These are phyloP conservation scores for Pyrocoelia pectoralis DNA, from an alignment of 2,888 invertebrate genomes.

Conservation along the genomic window DNA sequence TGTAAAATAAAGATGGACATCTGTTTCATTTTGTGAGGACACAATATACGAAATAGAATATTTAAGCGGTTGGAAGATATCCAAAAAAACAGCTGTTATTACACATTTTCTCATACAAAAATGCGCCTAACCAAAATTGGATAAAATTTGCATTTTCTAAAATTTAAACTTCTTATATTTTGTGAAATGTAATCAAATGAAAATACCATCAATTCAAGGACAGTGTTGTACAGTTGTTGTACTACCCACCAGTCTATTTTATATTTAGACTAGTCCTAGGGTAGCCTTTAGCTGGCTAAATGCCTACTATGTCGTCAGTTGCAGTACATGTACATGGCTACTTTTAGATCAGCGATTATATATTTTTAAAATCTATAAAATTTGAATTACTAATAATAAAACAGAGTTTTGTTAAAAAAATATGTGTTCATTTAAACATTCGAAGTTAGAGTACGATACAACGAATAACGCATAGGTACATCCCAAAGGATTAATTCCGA, in stretches of 20 bases:
- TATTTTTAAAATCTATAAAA: slow-evolving; percentile 43
- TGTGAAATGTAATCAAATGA: not conserved
- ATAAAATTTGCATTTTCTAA: slow-evolving; percentile 26
- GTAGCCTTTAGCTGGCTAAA: slow-evolving; percentile 54
- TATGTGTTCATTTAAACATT: not conserved
- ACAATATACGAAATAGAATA: not conserved
- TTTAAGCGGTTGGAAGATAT: not conserved
- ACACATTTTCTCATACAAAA: slow-evolving; percentile 44
- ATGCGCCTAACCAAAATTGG: slow-evolving; percentile 42
- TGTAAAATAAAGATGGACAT: not conserved
- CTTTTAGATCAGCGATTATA: slow-evolving; percentile 52
- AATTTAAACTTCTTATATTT: not conserved
- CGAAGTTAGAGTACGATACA: too few species aligned
- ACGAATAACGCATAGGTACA: too few species aligned
- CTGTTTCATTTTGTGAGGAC: not conserved
- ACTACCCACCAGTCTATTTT: slow-evolving; percentile 45
- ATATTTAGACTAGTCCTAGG: slow-evolving; percentile 56
- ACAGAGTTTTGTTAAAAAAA: not conserved
- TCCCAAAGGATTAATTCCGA: too few species aligned
- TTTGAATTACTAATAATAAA: slow-evolving; percentile 20
- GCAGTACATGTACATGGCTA: slow-evolving; percentile 54
- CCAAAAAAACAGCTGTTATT: slow-evolving; percentile 51
- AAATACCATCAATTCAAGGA: slow-evolving; percentile 14
- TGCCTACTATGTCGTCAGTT: slow-evolving; percentile 57
- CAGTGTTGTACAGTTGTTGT: slow-evolving; percentile 16